These are phyloP conservation scores for Adineta ricciae DNA, from an alignment of 2,888 invertebrate genomes.

Conservation along the genomic window DNA sequence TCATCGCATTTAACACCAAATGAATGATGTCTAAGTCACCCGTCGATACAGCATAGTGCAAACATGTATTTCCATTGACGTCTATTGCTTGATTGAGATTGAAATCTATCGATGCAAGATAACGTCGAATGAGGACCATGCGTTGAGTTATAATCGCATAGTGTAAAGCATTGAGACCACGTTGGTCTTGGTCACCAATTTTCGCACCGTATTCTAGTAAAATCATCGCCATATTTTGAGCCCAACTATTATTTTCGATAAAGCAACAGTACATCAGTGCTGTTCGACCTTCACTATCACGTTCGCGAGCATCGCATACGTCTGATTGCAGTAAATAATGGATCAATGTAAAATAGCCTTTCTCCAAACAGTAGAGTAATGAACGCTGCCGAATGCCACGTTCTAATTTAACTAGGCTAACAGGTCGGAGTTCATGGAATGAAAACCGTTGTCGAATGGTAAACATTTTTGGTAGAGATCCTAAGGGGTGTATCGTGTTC, in stretches of 20 bases:
- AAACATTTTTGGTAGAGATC: not conserved
- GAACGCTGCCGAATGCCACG: not conserved
- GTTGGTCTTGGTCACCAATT: constrained; percentile 18
- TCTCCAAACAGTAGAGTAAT: not conserved
- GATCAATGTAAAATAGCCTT: constrained; percentile 30
- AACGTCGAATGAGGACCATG: not conserved
- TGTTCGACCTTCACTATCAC: constrained; percentile 12
- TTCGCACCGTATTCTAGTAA: constrained; percentile 30
- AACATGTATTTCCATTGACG: constrained; percentile 24
- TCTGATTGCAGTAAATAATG: constrained; percentile 27
- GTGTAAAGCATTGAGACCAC: constrained; percentile 22
- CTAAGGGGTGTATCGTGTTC: not conserved
- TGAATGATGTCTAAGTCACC: not conserved
- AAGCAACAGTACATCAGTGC: constrained; percentile 27
- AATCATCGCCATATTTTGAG: constrained; percentile 19
- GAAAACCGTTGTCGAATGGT: not conserved
- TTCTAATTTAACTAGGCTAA: not conserved
- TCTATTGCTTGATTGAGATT: constrained; percentile 23
- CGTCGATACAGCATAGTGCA: constrained; percentile 24
- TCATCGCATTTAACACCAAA: not conserved
- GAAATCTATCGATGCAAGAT: constrained; percentile 27
- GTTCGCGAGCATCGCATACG: not conserved
- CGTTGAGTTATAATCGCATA: constrained; percentile 26
- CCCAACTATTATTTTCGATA: constrained; percentile 30
- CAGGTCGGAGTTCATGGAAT: not conserved